Evolutionary conservation across 2,888 invertebrate species (phyloP).

Genomic region (Ariolimax columbianus): DNA sequence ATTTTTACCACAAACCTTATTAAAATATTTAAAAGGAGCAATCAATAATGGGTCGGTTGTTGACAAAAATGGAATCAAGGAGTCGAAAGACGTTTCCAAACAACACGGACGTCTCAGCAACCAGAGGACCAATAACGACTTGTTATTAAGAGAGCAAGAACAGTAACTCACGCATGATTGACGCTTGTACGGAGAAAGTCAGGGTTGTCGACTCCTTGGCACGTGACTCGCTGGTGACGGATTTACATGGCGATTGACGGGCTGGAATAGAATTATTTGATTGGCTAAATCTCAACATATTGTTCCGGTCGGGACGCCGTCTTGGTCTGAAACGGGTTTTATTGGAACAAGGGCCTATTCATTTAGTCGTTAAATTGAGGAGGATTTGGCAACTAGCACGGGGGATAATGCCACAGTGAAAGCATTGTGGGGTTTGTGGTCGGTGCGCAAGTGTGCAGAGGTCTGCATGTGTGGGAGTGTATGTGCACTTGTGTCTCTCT

Average conservation of each 20-base stretch:
- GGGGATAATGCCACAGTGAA: not conserved
- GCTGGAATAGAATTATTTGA: constrained; percentile 35
- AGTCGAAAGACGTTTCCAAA: constrained; percentile 7
- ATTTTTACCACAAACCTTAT: not conserved
- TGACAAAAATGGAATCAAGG: not conserved
- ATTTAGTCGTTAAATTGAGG: constrained; percentile 30
- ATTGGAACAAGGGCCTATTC: constrained; percentile 18
- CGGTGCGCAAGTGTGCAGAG: not conserved
- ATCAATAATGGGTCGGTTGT: not conserved
- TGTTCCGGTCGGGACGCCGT: not conserved
- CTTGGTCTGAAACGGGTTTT: constrained; percentile 8
- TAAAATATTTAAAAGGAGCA: constrained; percentile 9
- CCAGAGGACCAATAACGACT: not conserved
- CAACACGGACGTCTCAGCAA: not conserved
- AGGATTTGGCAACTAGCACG: too few species aligned
- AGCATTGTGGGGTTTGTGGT: constrained; percentile 8
- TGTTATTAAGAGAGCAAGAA: constrained; percentile 7
- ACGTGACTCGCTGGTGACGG: constrained; percentile 43
- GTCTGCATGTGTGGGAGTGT: not conserved
- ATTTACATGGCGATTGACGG: constrained; percentile 35
- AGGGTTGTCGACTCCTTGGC: constrained; percentile 43
- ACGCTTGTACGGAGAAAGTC: constrained; percentile 16
- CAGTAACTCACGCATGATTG: constrained; percentile 31
- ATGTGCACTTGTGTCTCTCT: not conserved
- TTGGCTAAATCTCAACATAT: constrained; percentile 34